These are phyloP conservation scores for Micrasema longulum DNA, from an alignment of 1,140 invertebrate species.

Conservation along the genomic window DNA sequence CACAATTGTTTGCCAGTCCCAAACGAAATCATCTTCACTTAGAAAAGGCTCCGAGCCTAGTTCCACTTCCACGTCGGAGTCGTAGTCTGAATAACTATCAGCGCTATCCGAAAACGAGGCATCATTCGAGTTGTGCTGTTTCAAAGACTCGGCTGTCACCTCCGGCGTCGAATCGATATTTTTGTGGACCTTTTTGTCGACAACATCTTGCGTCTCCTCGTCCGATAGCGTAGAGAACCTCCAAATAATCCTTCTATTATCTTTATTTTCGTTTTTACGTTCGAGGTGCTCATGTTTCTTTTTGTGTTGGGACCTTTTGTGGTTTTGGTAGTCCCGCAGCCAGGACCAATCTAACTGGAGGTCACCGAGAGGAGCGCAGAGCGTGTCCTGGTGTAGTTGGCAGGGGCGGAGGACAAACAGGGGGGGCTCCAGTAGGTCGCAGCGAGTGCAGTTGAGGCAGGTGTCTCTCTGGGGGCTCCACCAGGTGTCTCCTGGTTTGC, in stretches of 20 bases:
- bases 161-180: background rate
- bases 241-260: constrained; percentile 36
- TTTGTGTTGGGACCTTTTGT: constrained; percentile 21
- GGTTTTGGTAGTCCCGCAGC: constrained; percentile 54
- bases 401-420: constrained; percentile 74
- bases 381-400: constrained; percentile 72
- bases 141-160: constrained; percentile 54
- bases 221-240: constrained; percentile 33
- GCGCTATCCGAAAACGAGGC: constrained; percentile 42
- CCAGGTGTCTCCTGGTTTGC: constrained; percentile 68
- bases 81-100: constrained; percentile 40
- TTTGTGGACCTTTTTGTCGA: background rate
- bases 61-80: constrained; percentile 43
- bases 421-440: constrained; percentile 65
- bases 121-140: constrained; percentile 44
- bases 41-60: constrained; percentile 40
- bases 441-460: constrained; percentile 74
- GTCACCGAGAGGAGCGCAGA: constrained; percentile 72
- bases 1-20: constrained; percentile 70
- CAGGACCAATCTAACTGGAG: constrained; percentile 70
- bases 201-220: constrained; percentile 18
- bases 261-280: constrained; percentile 11
- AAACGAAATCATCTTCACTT: constrained; percentile 58
- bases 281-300: constrained; percentile 29
- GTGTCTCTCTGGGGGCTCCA: constrained; percentile 69